These are phyloP conservation scores for Agraylea sexmaculata DNA, from an alignment of 1,140 invertebrate genomes.

Conservation along the genomic window DNA sequence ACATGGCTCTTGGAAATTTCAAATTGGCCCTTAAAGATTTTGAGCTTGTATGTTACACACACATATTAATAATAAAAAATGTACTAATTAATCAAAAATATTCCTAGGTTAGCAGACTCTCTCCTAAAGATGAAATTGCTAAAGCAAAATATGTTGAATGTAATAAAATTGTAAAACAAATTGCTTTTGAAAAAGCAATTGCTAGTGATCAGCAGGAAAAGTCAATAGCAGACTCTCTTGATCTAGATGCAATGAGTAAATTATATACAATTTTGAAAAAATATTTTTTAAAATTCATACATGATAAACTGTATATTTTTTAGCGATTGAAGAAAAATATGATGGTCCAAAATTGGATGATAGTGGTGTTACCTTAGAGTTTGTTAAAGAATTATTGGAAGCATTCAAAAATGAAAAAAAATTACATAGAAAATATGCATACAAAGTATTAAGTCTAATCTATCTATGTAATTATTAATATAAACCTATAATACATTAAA, in stretches of 20 bases:
- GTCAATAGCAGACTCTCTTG: slow-evolving; percentile 73
- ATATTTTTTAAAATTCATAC: slow-evolving; percentile 3
- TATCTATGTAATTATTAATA: neutral
- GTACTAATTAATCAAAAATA: slow-evolving; percentile 14
- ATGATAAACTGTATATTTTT: slow-evolving; percentile 13
- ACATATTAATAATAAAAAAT: neutral
- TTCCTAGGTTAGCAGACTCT: slow-evolving; percentile 67
- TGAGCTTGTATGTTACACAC: slow-evolving; percentile 65
- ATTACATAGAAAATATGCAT: slow-evolving; percentile 94
- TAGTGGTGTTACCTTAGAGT: slow-evolving; percentile 73
- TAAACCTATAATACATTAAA: neutral
- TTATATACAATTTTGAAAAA: no score
- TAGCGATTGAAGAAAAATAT: slow-evolving; percentile 92
- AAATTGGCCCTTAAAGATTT: slow-evolving; percentile 94
- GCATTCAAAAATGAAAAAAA: slow-evolving; percentile 87
- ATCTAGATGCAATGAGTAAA: slow-evolving; percentile 85
- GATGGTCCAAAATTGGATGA: slow-evolving; percentile 82
- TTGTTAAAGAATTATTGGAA: slow-evolving; percentile 79
- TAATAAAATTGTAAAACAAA: slow-evolving; percentile 88
- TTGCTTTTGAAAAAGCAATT: slow-evolving; percentile 96
- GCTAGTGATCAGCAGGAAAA: slow-evolving; percentile 81
- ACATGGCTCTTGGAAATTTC: slow-evolving; percentile 97
- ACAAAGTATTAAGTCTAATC: slow-evolving; percentile 56
- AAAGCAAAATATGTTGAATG: slow-evolving; percentile 90
- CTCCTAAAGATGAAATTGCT: slow-evolving; percentile 90